phyloP scores from a whole-genome alignment of 2,888 invertebrate genomes.

The Ferdinandea cuprea region DNA sequence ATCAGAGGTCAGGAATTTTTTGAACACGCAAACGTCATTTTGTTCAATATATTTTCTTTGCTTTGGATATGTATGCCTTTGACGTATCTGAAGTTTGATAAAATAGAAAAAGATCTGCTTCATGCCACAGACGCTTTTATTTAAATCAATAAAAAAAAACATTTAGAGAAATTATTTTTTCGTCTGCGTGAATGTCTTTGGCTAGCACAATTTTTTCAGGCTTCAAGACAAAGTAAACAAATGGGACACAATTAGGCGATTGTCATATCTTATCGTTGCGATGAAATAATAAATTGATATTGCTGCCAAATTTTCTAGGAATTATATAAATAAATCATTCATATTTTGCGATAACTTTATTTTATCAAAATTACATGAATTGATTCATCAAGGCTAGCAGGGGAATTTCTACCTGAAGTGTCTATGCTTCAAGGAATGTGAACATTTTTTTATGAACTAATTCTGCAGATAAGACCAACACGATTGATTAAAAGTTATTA shows the following conservation, averaged over 20 bases:
- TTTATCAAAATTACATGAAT: slow-evolving; percentile 1
- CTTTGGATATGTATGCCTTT: no score
- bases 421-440: background rate
- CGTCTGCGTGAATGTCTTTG: background rate
- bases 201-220: background rate
- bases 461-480: no score
- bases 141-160: no score
- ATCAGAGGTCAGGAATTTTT: slow-evolving; percentile 53
- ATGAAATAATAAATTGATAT: background rate
- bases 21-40: slow-evolving; percentile 28
- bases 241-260: slow-evolving; percentile 23
- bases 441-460: no score
- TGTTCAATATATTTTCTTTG: background rate
- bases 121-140: no score
- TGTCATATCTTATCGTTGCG: slow-evolving; percentile 31
- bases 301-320: slow-evolving; percentile 14
- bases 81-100: no score
- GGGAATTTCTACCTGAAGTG: background rate
- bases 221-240: slow-evolving; percentile 2
- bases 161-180: no score
- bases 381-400: background rate
- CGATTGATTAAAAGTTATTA: no score
- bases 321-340: slow-evolving; percentile 8
- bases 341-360: slow-evolving; percentile 7
- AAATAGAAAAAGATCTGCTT: no score